Evolutionary conservation across 1,140 invertebrate genomes (phyloP).

Genomic region (Drosophila obscura): DNA sequence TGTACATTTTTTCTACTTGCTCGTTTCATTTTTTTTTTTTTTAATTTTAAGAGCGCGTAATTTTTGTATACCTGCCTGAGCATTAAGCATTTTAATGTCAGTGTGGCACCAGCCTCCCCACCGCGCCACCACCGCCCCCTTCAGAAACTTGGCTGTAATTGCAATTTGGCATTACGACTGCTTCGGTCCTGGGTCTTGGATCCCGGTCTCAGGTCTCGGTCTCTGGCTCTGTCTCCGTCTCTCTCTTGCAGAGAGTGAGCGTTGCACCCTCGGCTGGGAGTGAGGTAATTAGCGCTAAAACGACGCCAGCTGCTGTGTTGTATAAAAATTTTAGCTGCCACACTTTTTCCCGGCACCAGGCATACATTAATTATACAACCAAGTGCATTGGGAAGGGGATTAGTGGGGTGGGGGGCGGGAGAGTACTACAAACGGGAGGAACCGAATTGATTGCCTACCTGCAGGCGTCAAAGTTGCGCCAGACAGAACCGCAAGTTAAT

Average conservation of each 20-base stretch:
- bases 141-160: conserved; percentile 60
- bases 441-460: conserved; percentile 77
- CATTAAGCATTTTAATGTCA: conserved; percentile 82
- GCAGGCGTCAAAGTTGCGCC: conserved; percentile 76
- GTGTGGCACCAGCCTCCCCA: conserved; percentile 31
- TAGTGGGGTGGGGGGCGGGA: not conserved
- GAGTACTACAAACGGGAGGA: not conserved
- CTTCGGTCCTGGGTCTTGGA: conserved; percentile 15
- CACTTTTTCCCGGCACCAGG: conserved; percentile 37
- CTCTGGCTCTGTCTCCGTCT: not conserved
- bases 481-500: conserved; percentile 80
- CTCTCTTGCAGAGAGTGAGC: not conserved
- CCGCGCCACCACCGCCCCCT: not conserved
- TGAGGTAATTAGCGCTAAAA: conserved; percentile 75
- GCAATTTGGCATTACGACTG: conserved; percentile 78
- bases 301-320: conserved; percentile 71
- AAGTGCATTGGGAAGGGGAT: conserved; percentile 59
- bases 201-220: not conserved
- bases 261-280: conserved; percentile 8
- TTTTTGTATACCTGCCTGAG: conserved; percentile 64
- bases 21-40: conserved; percentile 48
- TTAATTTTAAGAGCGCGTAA: conserved; percentile 66
- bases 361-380: conserved; percentile 77
- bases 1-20: conserved; percentile 34
- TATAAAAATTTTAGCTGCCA: conserved; percentile 73